A percentile compares a stretch with the other conserved stretches of the same genome.
phyloP scores from a whole-genome alignment of 2,113 vertebrate genomes.

The Antechinus stuartii region DNA sequence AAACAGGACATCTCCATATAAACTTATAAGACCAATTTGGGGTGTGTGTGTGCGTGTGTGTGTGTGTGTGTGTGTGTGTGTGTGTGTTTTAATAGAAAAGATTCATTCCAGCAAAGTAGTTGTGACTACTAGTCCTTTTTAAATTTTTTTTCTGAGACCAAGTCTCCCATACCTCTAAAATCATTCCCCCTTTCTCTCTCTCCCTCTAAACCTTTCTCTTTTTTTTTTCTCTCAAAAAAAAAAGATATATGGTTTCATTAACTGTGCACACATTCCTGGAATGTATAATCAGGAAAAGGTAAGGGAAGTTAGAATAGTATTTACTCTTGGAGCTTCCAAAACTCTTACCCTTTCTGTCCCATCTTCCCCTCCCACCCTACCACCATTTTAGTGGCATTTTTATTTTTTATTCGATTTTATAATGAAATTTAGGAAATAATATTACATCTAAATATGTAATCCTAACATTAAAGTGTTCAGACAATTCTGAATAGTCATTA shows the following conservation, averaged over 20 bases:
- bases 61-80: too few relatives aligned
- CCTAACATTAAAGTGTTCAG: background rate
- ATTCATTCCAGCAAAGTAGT: slow-evolving; percentile 6
- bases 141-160: background rate
- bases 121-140: background rate
- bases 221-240: slow-evolving; percentile 10
- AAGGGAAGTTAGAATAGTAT: slow-evolving; percentile 29
- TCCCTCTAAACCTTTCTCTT: too few relatives aligned
- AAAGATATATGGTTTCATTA: slow-evolving; percentile 53
- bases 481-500: background rate
- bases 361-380: background rate
- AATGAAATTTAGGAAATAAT: slow-evolving; percentile 24
- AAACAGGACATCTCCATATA: background rate
- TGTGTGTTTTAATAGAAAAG: background rate
- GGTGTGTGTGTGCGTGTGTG: too few relatives aligned
- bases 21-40: background rate
- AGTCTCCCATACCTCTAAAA: slow-evolving; percentile 6
- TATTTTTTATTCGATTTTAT: slow-evolving; percentile 30
- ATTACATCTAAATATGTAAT: background rate
- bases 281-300: slow-evolving; percentile 45
- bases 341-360: too few relatives aligned
- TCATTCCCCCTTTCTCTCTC: background rate
- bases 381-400: background rate
- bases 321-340: slow-evolving; percentile 17
- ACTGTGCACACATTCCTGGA: slow-evolving; percentile 27